Conservation (phyloP, 2,797 vertebrate genomes). For the Echiichthys vipera region DNA sequence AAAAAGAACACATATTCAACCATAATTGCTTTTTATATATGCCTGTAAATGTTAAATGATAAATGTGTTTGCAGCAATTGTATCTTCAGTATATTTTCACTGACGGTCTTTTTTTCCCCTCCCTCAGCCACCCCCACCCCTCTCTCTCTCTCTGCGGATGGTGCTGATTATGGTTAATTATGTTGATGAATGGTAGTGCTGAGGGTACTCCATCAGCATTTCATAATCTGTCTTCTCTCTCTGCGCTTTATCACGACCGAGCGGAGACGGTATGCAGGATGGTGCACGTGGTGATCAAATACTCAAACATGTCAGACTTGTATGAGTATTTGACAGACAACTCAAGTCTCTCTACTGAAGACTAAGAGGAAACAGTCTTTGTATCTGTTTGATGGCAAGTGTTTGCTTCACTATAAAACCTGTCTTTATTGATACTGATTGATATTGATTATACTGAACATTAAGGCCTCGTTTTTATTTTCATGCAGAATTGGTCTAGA, state of each 20-base stretch:
- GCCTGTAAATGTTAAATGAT: neutral
- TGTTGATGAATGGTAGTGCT: slow-evolving; percentile 82
- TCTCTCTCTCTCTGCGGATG: slow-evolving; percentile 69
- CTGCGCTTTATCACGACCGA: slow-evolving; percentile 64
- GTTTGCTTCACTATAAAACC: too few relatives aligned
- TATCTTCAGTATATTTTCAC: slow-evolving; percentile 41
- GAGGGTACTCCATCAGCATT: slow-evolving; percentile 81
- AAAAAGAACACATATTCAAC: slow-evolving; percentile 23
- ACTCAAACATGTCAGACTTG: slow-evolving; percentile 21
- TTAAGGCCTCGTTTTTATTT: slow-evolving; percentile 12
- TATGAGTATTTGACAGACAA: neutral
- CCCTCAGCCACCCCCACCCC: slow-evolving; percentile 45
- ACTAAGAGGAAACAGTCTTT: neutral
- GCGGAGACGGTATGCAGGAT: slow-evolving; percentile 40
- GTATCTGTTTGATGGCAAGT: neutral
- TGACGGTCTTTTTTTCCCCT: slow-evolving; percentile 14
- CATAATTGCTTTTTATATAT: slow-evolving; percentile 16
- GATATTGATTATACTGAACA: slow-evolving; percentile 3
- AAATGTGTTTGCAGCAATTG: slow-evolving; percentile 37
- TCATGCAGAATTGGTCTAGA: neutral
- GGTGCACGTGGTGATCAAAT: slow-evolving; percentile 30
- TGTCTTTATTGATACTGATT: too few relatives aligned
- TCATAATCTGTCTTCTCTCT: slow-evolving; percentile 72
- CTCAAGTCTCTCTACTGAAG: slow-evolving; percentile 8
- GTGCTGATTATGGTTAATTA: slow-evolving; percentile 84